Conservation (phyloP, 2,113 vertebrate genomes). For the Lepisosteus osseus region DNA sequence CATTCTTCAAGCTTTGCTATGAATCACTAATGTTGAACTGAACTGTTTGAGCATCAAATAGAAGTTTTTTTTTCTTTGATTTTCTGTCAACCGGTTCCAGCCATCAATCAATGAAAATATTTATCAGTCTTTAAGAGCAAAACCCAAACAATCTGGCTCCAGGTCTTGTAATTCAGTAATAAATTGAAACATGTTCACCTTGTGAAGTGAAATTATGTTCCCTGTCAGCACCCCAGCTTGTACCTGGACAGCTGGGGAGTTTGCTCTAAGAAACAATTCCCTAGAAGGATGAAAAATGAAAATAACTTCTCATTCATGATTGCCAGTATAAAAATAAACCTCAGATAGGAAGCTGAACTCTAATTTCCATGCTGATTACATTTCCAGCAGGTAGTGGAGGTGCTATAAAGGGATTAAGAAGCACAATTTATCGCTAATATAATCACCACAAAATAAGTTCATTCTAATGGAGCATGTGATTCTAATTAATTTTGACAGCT, state of each 20-base stretch:
- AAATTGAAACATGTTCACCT: slow-evolving; percentile 40
- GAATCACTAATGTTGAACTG: slow-evolving; percentile 22
- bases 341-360: slow-evolving; percentile 10
- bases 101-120: slow-evolving; percentile 70
- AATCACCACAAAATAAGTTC: slow-evolving; percentile 9
- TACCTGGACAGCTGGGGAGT: slow-evolving; percentile 25
- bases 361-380: slow-evolving; percentile 30
- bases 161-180: slow-evolving; percentile 40
- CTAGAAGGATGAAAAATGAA: slow-evolving; percentile 24
- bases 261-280: slow-evolving; percentile 44
- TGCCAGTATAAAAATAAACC: slow-evolving; percentile 28
- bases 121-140: slow-evolving; percentile 63
- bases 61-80: slow-evolving; percentile 39
- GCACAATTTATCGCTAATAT: slow-evolving; percentile 22
- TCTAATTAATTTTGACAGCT: slow-evolving; percentile 40
- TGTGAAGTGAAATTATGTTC: slow-evolving; percentile 43
- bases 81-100: slow-evolving; percentile 69
- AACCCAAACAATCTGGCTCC: slow-evolving; percentile 40
- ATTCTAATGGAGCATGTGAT: slow-evolving; percentile 20
- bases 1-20: slow-evolving; percentile 17
- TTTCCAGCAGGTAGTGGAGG: slow-evolving; percentile 26
- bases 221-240: slow-evolving; percentile 37
- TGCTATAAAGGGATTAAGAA: slow-evolving; percentile 16
- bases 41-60: slow-evolving; percentile 10
- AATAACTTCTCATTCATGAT: slow-evolving; percentile 37